Evolutionary conservation across 2,113 vertebrate genomes (phyloP), one percentile per base, ranked within the genome.

Genomic region (Leucopsar rothschildi): DNA sequence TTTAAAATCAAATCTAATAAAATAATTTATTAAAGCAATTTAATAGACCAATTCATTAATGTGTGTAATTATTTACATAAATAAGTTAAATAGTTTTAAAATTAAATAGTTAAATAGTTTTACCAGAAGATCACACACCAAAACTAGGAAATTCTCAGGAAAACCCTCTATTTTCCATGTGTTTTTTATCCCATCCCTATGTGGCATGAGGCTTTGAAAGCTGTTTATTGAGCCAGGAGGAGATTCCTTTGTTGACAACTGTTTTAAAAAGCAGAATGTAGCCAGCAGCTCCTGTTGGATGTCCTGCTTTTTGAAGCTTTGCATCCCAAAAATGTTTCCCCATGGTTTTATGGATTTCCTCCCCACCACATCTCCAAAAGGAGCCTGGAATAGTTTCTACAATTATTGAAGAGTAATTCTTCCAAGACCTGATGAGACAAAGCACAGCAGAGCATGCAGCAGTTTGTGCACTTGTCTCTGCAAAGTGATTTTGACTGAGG

Each of bases 361-460:
- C 40, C 3, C 4, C 11, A 1, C 9, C 9, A 18, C 0, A 1
- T 71, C 10, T 57, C 20, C 24, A 27, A 6, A 28, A 78, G 29
- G 47, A 65, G 11, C 18, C 73, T 88, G n/a, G 21, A 63, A 42
- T 52, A 0, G 12, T 75, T 90, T 75, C 28, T 50, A 15, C 31
- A 44, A 9, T 24, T 55, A 56, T 40, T 64, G 73, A 65, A 78
- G 42, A 10, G 16, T 66, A 61, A 57, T 66, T 88, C 16, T 73
- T 53, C 31, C 20, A 70, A 57, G 75, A 28, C 7, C 15, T 1
- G 5, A 40, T 55, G 47, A 70, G 49, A 22, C 9, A 68, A n/a
- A 44, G 18, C 50, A 22, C 10, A 57, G 35, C 50, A 22, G 7
- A 77, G 57, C 6, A 5, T 10, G 8, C 3, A 8, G 21, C 55